phyloP scores from a whole-genome alignment of 2,888 invertebrate species.

The Ommatoiulus sabulosus region DNA sequence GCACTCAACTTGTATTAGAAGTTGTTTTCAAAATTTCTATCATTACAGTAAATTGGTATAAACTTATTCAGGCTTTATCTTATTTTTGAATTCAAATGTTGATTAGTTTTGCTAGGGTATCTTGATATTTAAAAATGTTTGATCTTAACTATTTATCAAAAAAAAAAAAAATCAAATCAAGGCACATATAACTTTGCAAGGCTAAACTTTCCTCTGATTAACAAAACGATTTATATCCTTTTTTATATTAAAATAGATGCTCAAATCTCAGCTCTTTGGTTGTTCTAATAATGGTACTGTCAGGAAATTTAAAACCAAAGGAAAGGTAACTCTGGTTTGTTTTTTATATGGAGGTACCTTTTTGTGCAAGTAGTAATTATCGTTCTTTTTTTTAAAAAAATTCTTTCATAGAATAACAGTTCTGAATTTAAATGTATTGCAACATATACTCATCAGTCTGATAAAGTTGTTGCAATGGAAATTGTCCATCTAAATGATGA shows the following conservation, averaged over 20 bases:
- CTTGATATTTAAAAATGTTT: too few relatives aligned
- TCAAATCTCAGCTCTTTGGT: neutral
- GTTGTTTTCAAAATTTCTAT: too few relatives aligned
- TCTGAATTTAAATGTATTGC: neutral
- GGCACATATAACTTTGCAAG: too few relatives aligned
- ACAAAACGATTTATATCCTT: neutral
- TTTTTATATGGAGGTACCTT: too few relatives aligned
- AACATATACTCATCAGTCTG: neutral
- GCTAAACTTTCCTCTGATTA: too few relatives aligned
- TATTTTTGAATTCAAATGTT: too few relatives aligned
- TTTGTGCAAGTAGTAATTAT: neutral
- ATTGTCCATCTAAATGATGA: neutral
- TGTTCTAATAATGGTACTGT: neutral
- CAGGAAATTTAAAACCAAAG: neutral
- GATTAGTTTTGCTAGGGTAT: too few relatives aligned
- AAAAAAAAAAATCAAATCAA: too few relatives aligned
- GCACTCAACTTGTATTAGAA: too few relatives aligned
- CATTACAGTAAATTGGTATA: too few relatives aligned
- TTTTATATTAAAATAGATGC: neutral
- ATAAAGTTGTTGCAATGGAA: constrained; percentile 44
- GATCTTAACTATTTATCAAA: too few relatives aligned
- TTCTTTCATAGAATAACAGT: neutral
- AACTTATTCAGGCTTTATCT: too few relatives aligned
- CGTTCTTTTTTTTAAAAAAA: neutral
- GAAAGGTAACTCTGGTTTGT: neutral